Evolutionary conservation across 2,113 vertebrate species (phyloP), one percentile per base, ranked within the genome.

Genomic region (Lepidothrix coronata): DNA sequence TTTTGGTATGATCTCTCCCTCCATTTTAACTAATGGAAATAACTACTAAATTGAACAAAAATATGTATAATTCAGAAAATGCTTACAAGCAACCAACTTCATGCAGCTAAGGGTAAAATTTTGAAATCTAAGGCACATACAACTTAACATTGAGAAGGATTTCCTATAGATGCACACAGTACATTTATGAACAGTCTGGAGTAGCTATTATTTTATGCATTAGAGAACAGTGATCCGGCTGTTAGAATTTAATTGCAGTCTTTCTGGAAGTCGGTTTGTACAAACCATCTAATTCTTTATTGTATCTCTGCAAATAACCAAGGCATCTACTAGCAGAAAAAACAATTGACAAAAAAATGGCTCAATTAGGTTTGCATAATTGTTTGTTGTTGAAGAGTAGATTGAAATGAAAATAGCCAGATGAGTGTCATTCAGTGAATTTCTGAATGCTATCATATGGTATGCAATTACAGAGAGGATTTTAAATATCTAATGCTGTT

Each of bases 361-460:
- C 41, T 63, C 48, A 74, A 72, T 92, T 92, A 68, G 57, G 23
- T 93, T 91, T 96, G 65, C 63, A 65, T 88, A n/a, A 35, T 48
- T 79, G 59, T 84, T 92, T 96, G 55, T 71, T 84, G 80, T 78
- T 71, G 65, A 89, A 88, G 57, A 93, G 55, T 85, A 82, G 46
- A 93, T 76, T 82, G 52, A 93, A 95, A 82, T 80, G 25, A 81
- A 93, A 89, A 89, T 65, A 87, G 21, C 37, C 80, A 85, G 59
- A 92, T 92, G 83, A 91, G 21, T 54, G 46, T 72, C 84, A 78
- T 92, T 94, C 68, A 91, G 9, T 94, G 49, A 94, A 91, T 54
- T 89, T 33, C 66, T 78, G 70, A 81, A 72, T 87, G 67, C 49
- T 68, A 5, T 83, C 71, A 19, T 71, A 75, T 59, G 35, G 73